Percentiles rank a stretch among this genome's conserved stretches.
Evolutionary conservation across 1,140 invertebrate species (phyloP).

Genomic region (Spodoptera litura): DNA sequence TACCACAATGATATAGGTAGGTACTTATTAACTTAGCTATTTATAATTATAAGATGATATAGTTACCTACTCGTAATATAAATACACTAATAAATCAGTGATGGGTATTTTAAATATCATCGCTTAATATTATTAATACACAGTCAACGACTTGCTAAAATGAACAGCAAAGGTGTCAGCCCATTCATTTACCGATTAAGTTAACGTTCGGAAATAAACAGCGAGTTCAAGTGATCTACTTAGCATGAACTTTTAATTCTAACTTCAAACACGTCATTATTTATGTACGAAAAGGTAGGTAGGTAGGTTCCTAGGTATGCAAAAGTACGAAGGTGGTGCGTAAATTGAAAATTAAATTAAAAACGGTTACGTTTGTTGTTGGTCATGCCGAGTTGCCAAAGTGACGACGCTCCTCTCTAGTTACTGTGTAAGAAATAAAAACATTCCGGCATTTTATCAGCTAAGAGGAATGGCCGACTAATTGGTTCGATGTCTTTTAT

Average conservation of each 20-base stretch:
- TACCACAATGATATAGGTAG: too few species aligned
- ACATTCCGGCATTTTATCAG: slow-evolving; percentile 54
- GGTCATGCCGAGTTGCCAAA: slow-evolving; percentile 45
- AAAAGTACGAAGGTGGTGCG: slow-evolving; percentile 26
- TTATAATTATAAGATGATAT: too few species aligned
- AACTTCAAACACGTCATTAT: slow-evolving; percentile 35
- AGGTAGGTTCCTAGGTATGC: slow-evolving; percentile 18
- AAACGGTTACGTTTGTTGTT: slow-evolving; percentile 53
- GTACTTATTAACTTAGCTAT: too few species aligned
- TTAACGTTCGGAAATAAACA: slow-evolving; percentile 23
- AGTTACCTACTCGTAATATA: too few species aligned
- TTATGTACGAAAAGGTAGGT: slow-evolving; percentile 37
- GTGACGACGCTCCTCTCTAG: slow-evolving; percentile 40
- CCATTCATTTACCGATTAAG: slow-evolving; percentile 12
- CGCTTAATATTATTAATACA: slow-evolving; percentile 23
- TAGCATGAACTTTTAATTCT: slow-evolving; percentile 36
- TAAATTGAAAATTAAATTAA: slow-evolving; percentile 61
- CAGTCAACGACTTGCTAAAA: slow-evolving; percentile 34
- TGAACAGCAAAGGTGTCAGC: background rate
- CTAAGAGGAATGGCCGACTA: slow-evolving; percentile 46
- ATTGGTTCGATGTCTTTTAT: slow-evolving; percentile 54
- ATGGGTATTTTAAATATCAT: slow-evolving; percentile 27
- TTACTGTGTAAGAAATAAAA: slow-evolving; percentile 54
- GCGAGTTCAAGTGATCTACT: slow-evolving; percentile 19
- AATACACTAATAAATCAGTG: background rate